Base-by-base conservation (phyloP, 2,113 vertebrate species). In the Orycteropus afer region DNA sequence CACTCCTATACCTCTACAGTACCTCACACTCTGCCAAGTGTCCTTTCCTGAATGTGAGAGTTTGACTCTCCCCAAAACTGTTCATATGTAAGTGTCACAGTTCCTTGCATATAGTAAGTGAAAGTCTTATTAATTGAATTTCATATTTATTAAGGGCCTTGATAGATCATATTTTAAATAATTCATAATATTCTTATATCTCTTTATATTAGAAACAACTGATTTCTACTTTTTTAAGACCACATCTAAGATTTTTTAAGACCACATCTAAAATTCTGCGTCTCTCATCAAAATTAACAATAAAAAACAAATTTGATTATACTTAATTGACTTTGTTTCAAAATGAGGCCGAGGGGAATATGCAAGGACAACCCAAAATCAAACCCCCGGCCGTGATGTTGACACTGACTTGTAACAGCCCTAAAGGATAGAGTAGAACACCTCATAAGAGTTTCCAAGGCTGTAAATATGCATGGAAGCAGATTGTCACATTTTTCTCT, bases 321-420 rank as follows among this genome's bases (percentile, higher is more conserved):
- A 88, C 42, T 23, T 34, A 73, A 86, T n/a, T 86, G 42, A 85
- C 57, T 90, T 90, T 86, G 32, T 76, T 90, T 95, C 57, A 42
- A 80, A 90, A 74, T 29, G n/a, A 55, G 25, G 32, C 32, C 42
- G 29, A 55, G 29, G 14, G 3, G 20, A 18, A 1, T 37, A 84
- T 22, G 3, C 23, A 78, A 78, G 14, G 51, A 51, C 7, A 51
- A 51, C 51, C 14, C 8, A 51, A 51, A 51, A 51, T 14, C 51
- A 51, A 51, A 51, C 51, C 51, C 51, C 7, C 51, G 7, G 51
- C 51, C 14, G 51, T 51, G 8, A 51, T 10, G 51, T 51, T 14
- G 14, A 51, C 14, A 14, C 51, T 51, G 51, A 51, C 51, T 7
- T 14, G 8, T 32, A n/a, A n/a, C n/a, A n/a, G n/a, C n/a, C n/a